Base-by-base conservation (phyloP, 1,140 invertebrate genomes). In the Aphaenogaster rudis region DNA sequence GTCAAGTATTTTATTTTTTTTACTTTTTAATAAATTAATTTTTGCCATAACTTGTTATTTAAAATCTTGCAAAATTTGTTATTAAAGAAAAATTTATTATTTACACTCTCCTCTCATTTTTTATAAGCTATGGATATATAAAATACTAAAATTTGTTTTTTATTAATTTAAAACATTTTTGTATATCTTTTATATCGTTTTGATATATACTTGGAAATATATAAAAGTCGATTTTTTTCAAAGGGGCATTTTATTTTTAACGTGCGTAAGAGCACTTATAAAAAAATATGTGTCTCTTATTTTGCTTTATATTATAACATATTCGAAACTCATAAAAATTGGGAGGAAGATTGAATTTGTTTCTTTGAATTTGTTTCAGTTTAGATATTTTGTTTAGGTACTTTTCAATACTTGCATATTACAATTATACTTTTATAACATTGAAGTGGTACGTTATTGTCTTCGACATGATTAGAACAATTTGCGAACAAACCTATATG, bases 401-500 rank as follows among this genome's bases (percentile, higher is more conserved):
- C 1, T 48, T 48, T 66, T n/a, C 5, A 63, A 33, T 48, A 63
- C 4, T 77, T 36, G 11, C 1, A 48, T 64, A 45, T 61, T 48
- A n/a, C 50, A 36, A 48, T 52, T 66, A 79, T 74, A 76, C 0
- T 59, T 9, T 2, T 42, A 36, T 8, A 33, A 11, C 7, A 63
- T n/a, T 36, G 1, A 50, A 61, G 33, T n/a, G 0, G 9, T 0
- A 45, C 8, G 11, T n/a, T 48, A 8, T n/a, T 36, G 11, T 50
- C 15, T 36, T 33, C 17, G 11, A 86, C 5, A 2, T 48, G 3
- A 59, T 81, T 54, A 54, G 5, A 63, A 67, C n/a, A 81, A 17
- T 64, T 72, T 63, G 11, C 0, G 7, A 45, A 50, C 66, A 17
- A 39, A 95, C 95, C 95, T 91, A 95, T 95, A 36, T 95, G 92